Conservation (phyloP, 2,113 vertebrate species). For the Dascyllus trimaculatus region DNA sequence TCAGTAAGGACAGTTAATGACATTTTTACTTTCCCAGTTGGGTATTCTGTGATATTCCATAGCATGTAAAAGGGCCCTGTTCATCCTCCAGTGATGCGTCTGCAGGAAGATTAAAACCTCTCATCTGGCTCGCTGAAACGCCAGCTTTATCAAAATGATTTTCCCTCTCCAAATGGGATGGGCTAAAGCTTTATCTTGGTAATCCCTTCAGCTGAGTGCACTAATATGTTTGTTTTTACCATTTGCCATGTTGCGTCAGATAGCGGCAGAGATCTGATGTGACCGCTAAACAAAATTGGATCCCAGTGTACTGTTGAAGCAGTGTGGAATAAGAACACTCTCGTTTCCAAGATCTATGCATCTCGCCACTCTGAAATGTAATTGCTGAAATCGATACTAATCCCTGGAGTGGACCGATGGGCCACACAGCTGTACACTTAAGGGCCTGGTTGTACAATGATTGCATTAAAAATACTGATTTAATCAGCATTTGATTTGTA, state of each 20-base stretch:
- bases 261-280: slow-evolving; percentile 5
- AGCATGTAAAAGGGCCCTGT: slow-evolving; percentile 22
- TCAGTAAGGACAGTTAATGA: neutral
- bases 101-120: slow-evolving; percentile 64
- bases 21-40: neutral
- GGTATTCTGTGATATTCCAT: slow-evolving; percentile 1
- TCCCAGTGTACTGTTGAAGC: neutral
- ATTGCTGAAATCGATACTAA: slow-evolving; percentile 34
- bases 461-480: slow-evolving; percentile 55
- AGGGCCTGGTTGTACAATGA: slow-evolving; percentile 24
- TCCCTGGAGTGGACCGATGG: neutral
- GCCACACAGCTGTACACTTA: slow-evolving; percentile 28
- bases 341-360: neutral
- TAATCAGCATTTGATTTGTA: slow-evolving; percentile 59
- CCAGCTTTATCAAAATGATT: slow-evolving; percentile 74
- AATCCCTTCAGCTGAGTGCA: slow-evolving; percentile 68
- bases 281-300: neutral
- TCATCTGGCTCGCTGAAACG: slow-evolving; percentile 63
- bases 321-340: neutral
- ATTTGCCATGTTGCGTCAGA: slow-evolving; percentile 35
- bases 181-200: slow-evolving; percentile 63
- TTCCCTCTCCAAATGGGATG: slow-evolving; percentile 54
- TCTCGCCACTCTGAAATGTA: slow-evolving; percentile 5
- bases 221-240: slow-evolving; percentile 67
- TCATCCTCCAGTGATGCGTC: slow-evolving; percentile 51